Conservation (phyloP, 2,888 invertebrate genomes). For the Autographa pulchrina region DNA sequence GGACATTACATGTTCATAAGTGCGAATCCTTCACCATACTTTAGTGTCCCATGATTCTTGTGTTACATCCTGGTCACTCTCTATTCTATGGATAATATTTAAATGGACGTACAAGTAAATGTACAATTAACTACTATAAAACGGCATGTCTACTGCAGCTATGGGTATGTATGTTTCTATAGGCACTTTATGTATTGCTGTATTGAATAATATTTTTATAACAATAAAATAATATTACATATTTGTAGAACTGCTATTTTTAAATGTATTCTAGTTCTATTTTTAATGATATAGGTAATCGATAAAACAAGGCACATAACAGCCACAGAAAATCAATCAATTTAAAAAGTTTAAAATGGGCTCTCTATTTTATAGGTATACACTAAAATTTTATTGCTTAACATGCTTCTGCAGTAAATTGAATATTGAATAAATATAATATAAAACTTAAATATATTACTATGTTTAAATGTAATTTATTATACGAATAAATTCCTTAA, state of each 20-base stretch:
- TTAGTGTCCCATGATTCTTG: neutral
- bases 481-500: conserved; percentile 21
- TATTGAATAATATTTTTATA: neutral
- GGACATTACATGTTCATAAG: no score
- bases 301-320: conserved; percentile 4
- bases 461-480: conserved; percentile 16
- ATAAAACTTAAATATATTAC: conserved; percentile 30
- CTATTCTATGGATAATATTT: conserved; percentile 19
- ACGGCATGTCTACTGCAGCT: neutral
- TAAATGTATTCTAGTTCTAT: neutral
- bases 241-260: neutral
- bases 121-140: conserved; percentile 35
- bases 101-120: conserved; percentile 43
- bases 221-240: neutral
- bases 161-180: neutral
- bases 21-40: no score
- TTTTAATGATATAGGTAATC: neutral
- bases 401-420: conserved; percentile 41
- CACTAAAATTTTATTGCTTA: neutral
- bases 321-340: neutral
- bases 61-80: conserved; percentile 14
- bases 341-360: neutral
- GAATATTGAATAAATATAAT: conserved; percentile 32
- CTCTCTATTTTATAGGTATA: neutral
- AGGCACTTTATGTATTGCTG: conserved; percentile 2